Percentiles rank a stretch among this genome's conserved stretches.
Evolutionary conservation across 2,113 vertebrate genomes (phyloP).

Genomic region (Gymnocephalus cernua): DNA sequence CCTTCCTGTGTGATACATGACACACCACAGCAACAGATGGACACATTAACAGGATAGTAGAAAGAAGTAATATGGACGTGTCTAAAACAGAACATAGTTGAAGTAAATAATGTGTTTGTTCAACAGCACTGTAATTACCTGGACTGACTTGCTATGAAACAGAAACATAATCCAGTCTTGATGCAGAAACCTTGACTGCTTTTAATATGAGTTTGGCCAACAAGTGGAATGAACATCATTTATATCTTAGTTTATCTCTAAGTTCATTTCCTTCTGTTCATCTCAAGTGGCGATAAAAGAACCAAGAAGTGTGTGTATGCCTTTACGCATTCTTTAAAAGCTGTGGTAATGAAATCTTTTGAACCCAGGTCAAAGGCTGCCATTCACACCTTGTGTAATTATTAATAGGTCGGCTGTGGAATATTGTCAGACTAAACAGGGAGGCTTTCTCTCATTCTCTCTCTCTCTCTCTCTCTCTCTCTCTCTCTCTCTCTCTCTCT

Average conservation of each 20-base stretch:
- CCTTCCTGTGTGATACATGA: conserved; percentile 65
- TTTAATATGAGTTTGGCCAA: not conserved
- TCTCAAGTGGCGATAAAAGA: not conserved
- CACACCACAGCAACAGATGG: conserved; percentile 53
- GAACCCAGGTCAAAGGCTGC: conserved; percentile 29
- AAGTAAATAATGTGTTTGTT: conserved; percentile 44
- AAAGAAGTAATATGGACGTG: not conserved
- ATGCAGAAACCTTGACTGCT: conserved; percentile 3
- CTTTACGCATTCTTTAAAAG: not conserved
- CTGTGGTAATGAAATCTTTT: conserved; percentile 15
- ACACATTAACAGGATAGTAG: not conserved
- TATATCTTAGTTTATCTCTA: not conserved
- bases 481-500: conserved; percentile 16
- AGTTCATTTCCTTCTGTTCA: too few species aligned
- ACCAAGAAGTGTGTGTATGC: conserved; percentile 7
- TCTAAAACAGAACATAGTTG: conserved; percentile 5
- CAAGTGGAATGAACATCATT: not conserved
- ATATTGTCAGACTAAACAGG: conserved; percentile 37
- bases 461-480: conserved; percentile 3
- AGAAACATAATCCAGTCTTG: not conserved
- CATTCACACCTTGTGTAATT: conserved; percentile 51
- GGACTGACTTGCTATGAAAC: not conserved
- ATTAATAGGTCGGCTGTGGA: conserved; percentile 48
- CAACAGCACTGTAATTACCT: conserved; percentile 47
- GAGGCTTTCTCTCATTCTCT: conserved; percentile 26